phyloP scores from a whole-genome alignment of 2,797 vertebrate genomes.

The Tolypeutes matacus region DNA sequence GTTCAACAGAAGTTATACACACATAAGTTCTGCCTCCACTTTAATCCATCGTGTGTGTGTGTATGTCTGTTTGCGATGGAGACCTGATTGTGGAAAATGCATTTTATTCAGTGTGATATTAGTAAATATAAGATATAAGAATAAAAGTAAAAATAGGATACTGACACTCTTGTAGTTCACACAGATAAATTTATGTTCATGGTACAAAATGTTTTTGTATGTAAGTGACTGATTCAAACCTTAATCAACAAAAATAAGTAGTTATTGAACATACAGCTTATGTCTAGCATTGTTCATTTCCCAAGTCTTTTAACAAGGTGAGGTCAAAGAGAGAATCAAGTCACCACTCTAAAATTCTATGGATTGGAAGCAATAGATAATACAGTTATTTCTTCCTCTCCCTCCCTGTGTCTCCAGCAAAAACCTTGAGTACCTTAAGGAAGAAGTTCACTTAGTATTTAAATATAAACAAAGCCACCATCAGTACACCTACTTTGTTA shows the following conservation, averaged over 20 bases:
- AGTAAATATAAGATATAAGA: background rate
- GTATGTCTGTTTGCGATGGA: background rate
- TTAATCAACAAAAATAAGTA: background rate
- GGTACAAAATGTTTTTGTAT: background rate
- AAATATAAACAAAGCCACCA: background rate
- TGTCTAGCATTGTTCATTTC: background rate
- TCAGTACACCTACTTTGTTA: background rate
- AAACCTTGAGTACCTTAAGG: background rate
- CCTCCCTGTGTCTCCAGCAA: background rate
- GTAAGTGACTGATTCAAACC: background rate
- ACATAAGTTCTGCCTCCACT: background rate
- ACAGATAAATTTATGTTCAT: background rate
- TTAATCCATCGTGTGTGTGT: background rate
- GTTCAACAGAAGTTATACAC: background rate
- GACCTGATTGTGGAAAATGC: background rate
- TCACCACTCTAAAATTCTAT: background rate
- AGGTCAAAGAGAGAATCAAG: background rate
- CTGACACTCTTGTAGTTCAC: background rate
- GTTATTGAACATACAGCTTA: background rate
- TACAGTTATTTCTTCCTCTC: background rate
- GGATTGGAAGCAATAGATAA: background rate
- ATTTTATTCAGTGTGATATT: background rate
- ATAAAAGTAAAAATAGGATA: background rate
- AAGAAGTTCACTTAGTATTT: background rate
- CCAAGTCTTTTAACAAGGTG: background rate